Base-by-base conservation (phyloP, 1,140 invertebrate genomes). In the Forficula auricularia region DNA sequence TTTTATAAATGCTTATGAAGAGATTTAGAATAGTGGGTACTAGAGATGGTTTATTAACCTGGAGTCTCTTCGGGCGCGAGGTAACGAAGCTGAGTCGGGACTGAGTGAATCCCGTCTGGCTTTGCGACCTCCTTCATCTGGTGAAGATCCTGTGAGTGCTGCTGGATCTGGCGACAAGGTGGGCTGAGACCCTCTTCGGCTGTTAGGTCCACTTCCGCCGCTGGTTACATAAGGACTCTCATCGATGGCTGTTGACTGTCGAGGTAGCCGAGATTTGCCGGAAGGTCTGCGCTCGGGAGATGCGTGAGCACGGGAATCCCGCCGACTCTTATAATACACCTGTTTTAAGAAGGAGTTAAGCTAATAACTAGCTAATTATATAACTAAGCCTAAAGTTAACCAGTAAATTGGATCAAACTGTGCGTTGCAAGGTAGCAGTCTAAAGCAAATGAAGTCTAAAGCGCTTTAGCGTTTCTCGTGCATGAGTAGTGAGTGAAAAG, bases 241-340 rank as follows among this genome's bases (percentile, higher is more conserved):
- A 59, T 90, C 86, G 57, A 85, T 84, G 33, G 85, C 80, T 3
- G 85, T 87, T 8, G 82, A 80, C 64, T 90, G 86, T 32, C 86
- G 66, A 51, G 81, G 79, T 36, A 89, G 62, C 38, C 83, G 67
- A 39, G 79, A 74, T 20, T 49, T 39, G 40, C 50, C 50, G 30
- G 49, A 56, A 3, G 49, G 37, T 12, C 57, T 37, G 30, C 57
- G 31, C 48, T 65, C 64, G 7, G 62, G 64, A 0, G 61, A 63
- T 8, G 70, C 72, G n/a, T 70, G 60, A 10, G 70, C 66, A 43
- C 76, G 63, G 9, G 78, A 81, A 57, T 81, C 77, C 44, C 78
- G 60, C 35, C 79, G 62, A 38, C 69, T 71, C 35, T 67, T 50
- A 13, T 44, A 44, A 32, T 48, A 50, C 15, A 50, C 43, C 48